Conservation (phyloP, 23 tunicate species). For the Corella eumyota region DNA sequence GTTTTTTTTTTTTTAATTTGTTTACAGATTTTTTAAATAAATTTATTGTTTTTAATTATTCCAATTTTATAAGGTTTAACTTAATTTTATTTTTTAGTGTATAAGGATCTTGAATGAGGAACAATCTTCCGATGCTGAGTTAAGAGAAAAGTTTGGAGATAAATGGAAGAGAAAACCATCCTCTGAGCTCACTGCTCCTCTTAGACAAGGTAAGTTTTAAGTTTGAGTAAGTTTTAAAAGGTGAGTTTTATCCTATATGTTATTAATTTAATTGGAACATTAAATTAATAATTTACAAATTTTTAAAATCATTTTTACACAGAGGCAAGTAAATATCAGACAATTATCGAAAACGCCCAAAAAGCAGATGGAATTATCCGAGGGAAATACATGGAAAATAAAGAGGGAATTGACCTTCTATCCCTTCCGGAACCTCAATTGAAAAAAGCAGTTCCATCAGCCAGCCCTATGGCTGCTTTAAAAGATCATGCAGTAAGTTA, state of each 20-base stretch:
- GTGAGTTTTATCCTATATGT: background rate
- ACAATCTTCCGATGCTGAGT: conserved; percentile 82
- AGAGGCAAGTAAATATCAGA: conserved; percentile 74
- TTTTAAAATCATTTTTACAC: no score
- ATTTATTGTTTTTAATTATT: background rate
- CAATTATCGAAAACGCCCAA: conserved; percentile 81
- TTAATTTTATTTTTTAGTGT: conserved; percentile 10
- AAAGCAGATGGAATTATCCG: conserved; percentile 79
- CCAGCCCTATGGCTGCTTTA: conserved; percentile 54
- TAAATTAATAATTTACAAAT: no score
- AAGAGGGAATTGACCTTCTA: conserved; percentile 57
- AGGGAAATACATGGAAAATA: conserved; percentile 51
- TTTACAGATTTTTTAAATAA: background rate
- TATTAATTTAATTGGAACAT: no score
- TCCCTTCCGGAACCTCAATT: conserved; percentile 58
- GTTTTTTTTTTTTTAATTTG: background rate
- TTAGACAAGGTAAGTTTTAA: conserved; percentile 66
- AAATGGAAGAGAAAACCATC: conserved; percentile 85
- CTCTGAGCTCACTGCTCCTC: conserved; percentile 56
- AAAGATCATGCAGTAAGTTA: conserved; percentile 80
- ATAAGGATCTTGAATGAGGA: conserved; percentile 75
- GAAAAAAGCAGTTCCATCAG: conserved; percentile 76
- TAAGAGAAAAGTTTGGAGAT: conserved; percentile 78
- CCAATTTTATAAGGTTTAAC: background rate
- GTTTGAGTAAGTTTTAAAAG: background rate